phyloP scores from a whole-genome alignment of 2,888 invertebrate species.

The Octonoba sinensis region DNA sequence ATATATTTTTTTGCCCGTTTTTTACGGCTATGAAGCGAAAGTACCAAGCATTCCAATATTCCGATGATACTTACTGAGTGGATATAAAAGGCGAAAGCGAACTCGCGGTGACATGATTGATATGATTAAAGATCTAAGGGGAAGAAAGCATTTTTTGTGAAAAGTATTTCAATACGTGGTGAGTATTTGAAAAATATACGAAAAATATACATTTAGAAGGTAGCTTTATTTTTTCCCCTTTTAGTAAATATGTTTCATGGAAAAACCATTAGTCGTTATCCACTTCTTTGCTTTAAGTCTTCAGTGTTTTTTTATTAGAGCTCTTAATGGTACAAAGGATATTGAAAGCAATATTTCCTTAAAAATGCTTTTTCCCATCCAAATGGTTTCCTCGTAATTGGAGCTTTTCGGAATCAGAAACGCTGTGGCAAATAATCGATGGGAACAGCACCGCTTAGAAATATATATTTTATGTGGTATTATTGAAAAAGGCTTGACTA shows the following conservation, averaged over 20 bases:
- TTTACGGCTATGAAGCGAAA: slow-evolving; percentile 15
- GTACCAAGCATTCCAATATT: slow-evolving; percentile 39
- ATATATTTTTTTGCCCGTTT: slow-evolving; percentile 22
- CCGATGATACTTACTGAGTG: slow-evolving; percentile 40
- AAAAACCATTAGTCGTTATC: slow-evolving; percentile 48
- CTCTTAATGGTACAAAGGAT: no score
- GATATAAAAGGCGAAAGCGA: slow-evolving; percentile 22
- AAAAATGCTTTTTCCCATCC: no score
- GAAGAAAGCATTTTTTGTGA: slow-evolving; percentile 22
- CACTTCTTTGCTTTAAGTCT: background rate
- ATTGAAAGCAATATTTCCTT: no score
- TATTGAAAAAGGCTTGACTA: no score
- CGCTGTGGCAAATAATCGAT: no score
- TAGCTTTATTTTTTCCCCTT: slow-evolving; percentile 19
- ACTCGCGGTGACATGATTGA: slow-evolving; percentile 42
- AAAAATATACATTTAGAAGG: slow-evolving; percentile 1
- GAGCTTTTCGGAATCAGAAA: no score
- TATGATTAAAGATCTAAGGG: slow-evolving; percentile 30
- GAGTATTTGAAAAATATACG: no score
- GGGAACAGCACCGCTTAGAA: no score
- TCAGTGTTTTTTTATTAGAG: no score
- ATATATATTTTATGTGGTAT: no score
- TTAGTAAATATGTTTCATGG: slow-evolving; percentile 15
- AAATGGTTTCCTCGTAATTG: no score
- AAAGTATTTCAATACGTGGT: slow-evolving; percentile 33